A percentile compares a stretch with the other conserved stretches of the same genome.
phyloP scores from a whole-genome alignment of 1,140 invertebrate species.

The Acyrthosiphon pisum region DNA sequence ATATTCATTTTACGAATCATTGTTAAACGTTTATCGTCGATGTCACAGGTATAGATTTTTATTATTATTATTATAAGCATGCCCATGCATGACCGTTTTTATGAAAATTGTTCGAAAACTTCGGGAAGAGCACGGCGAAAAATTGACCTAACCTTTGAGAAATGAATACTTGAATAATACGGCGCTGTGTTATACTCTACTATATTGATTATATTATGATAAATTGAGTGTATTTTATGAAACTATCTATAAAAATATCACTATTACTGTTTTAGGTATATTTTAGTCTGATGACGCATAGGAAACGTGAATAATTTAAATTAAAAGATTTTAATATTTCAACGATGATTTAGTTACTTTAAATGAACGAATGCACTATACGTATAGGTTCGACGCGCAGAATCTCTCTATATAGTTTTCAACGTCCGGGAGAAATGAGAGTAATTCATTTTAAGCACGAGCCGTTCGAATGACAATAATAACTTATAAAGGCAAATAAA shows the following conservation, averaged over 20 bases:
- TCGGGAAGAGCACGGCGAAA: not conserved
- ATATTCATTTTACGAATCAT: not conserved
- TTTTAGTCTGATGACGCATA: not conserved
- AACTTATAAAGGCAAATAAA: not conserved
- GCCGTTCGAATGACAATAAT: not conserved
- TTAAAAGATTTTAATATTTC: not conserved
- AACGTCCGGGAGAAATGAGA: not conserved
- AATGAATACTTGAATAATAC: not conserved
- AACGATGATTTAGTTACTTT: not conserved
- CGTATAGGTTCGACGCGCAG: not conserved
- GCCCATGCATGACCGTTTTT: not conserved
- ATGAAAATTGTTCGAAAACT: not conserved
- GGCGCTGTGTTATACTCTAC: not conserved
- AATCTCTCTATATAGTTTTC: not conserved
- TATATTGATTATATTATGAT: not conserved
- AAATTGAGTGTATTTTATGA: not conserved
- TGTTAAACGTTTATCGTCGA: not conserved
- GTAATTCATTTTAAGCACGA: not conserved
- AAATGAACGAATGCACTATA: not conserved
- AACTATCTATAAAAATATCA: not conserved
- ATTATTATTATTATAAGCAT: too few species aligned
- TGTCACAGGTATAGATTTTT: not conserved
- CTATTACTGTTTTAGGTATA: not conserved
- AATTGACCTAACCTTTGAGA: not conserved
- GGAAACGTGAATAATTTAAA: not conserved